phyloP scores from a whole-genome alignment of 1,140 invertebrate genomes.

The Drosophila cardini region DNA sequence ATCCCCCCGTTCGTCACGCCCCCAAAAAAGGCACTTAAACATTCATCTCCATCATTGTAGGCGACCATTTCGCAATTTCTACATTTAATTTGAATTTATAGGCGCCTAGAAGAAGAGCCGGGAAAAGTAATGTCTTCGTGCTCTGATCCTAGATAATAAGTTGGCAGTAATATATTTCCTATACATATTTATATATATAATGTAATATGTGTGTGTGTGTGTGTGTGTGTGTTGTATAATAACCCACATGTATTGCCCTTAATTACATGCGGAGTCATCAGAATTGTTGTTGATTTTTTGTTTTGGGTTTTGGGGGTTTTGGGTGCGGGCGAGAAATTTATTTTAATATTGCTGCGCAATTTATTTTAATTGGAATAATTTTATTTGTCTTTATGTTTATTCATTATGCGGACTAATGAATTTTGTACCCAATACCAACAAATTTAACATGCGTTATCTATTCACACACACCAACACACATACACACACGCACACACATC shows the following conservation, averaged over 20 bases:
- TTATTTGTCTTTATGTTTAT: constrained; percentile 84
- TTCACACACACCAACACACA: constrained; percentile 26
- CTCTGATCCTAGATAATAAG: constrained; percentile 34
- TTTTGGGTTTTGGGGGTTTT: too few relatives aligned
- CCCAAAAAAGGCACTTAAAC: constrained; percentile 52
- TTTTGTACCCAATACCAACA: constrained; percentile 67
- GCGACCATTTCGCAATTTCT: constrained; percentile 41
- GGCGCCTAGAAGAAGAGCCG: constrained; percentile 20
- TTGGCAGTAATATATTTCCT: constrained; percentile 27
- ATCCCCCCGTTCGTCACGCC: constrained; percentile 50
- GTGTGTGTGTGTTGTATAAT: constrained; percentile 27
- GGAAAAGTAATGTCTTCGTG: constrained; percentile 15
- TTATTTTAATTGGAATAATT: constrained; percentile 84
- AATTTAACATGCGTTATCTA: constrained; percentile 53
- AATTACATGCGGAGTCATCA: constrained; percentile 64
- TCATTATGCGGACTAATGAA: constrained; percentile 81
- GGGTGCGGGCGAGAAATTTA: constrained; percentile 58
- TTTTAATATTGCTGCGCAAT: constrained; percentile 83
- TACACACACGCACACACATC: constrained; percentile 26
- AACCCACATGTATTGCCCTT: constrained; percentile 54
- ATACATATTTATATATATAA: constrained; percentile 15
- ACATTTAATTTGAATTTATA: constrained; percentile 60
- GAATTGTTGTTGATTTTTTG: constrained; percentile 33
- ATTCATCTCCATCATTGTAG: constrained; percentile 47
- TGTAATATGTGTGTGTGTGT: constrained; percentile 10